These are phyloP conservation scores for Oreortyx pictus DNA, from an alignment of 2,797 vertebrate genomes.

Conservation along the genomic window DNA sequence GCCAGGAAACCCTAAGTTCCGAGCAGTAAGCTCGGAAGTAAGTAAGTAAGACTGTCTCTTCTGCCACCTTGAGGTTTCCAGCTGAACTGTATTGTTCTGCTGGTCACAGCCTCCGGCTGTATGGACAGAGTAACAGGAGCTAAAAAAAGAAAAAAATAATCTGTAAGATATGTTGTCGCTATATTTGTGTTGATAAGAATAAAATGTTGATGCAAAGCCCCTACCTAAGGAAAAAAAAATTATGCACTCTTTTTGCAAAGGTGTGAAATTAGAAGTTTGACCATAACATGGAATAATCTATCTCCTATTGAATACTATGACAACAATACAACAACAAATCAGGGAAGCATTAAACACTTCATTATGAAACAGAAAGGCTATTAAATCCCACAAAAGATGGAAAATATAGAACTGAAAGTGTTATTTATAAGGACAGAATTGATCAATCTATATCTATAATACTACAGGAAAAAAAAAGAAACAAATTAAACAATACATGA, in stretches of 20 bases:
- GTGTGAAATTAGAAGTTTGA: neutral
- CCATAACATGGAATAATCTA: accelerated
- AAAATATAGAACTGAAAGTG: neutral
- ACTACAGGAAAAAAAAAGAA: neutral
- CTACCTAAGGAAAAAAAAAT: neutral
- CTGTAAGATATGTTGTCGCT: neutral
- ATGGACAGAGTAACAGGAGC: conserved; percentile 14
- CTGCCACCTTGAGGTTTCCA: conserved; percentile 32
- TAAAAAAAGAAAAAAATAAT: neutral
- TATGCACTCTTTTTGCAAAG: neutral
- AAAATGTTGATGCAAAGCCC: neutral
- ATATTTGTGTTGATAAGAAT: neutral
- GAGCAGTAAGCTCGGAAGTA: neutral
- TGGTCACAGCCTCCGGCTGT: neutral
- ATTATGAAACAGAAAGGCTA: neutral
- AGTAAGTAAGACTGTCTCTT: neutral
- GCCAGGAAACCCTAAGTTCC: neutral
- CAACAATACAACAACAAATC: neutral
- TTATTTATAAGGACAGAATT: neutral
- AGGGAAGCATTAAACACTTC: neutral
- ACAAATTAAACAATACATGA: neutral
- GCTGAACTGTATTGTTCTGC: conserved; percentile 12
- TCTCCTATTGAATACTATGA: neutral
- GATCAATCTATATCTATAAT: accelerated
- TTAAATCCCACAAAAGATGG: neutral